Base-by-base conservation (phyloP, 2,113 vertebrate genomes). In the Oxyruncus cristatus region DNA sequence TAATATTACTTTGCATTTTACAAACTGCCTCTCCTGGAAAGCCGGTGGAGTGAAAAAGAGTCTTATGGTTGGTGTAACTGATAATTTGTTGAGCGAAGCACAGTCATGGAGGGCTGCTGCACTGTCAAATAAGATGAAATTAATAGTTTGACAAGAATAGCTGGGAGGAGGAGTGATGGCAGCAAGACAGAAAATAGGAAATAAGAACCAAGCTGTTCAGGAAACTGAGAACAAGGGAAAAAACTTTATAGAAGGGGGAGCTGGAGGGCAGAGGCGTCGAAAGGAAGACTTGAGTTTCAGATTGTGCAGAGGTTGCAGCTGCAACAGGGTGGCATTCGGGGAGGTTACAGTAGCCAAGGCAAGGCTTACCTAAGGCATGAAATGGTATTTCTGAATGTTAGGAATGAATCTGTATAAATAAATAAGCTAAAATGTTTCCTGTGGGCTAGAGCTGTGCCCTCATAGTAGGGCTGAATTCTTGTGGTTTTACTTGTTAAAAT, bases 401-500 rank as follows among this genome's bases (percentile, higher is more conserved):
- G 88, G 70, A 81, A 85, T 58, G 66, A 91, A 75, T 86, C 85
- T 89, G 76, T 95, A 78, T 77, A 87, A 95, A 92, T 86, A 96
- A 96, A 91, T 90, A 66, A 88, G 39, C 47, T 49, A 41, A 86
- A 97, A 72, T 47, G 86, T 91, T 84, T 80, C 88, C 88, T 94
- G 91, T 75, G 93, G 94, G 65, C 81, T 82, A 91, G 78, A 95
- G 95, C 71, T 85, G 11, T 82, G 89, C 76, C 83, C 86, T 87
- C 46, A 20, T 35, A 89, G 50, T 66, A 82, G 85, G 62, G 56
- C 71, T 94, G 84, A 58, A 79, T 91, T 94, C 83, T 91, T 97
- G 91, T 78, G 94, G 96, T 52, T 91, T 96, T 93, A 73, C 80
- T 96, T 87, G 93, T 95, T 97, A 94, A 77, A 91, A 85, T 73